Percentiles rank a stretch among this genome's conserved stretches.
Conservation (phyloP, 2,888 invertebrate species). For the Lycophotia porphyrea region DNA sequence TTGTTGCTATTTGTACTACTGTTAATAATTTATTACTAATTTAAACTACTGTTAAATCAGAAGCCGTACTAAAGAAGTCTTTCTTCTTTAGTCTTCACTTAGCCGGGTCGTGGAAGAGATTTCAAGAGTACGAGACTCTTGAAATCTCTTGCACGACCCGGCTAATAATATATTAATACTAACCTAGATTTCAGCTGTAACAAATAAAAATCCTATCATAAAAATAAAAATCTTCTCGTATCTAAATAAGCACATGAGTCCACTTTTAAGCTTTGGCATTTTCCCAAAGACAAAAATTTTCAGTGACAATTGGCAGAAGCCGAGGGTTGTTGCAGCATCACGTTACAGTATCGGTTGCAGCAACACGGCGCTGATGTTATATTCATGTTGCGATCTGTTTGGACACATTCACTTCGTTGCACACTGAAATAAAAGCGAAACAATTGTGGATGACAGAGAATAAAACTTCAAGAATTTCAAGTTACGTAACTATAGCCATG, state of each 20-base stretch:
- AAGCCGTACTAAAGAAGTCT: neutral
- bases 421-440: constrained; percentile 6
- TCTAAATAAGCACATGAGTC: constrained; percentile 25
- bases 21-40: too few species aligned
- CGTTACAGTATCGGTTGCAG: constrained; percentile 42
- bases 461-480: neutral
- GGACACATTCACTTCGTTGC: constrained; percentile 28
- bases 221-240: neutral
- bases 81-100: neutral
- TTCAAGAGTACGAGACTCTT: too few species aligned
- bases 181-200: neutral
- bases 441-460: constrained; percentile 1
- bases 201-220: neutral
- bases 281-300: constrained; percentile 45
- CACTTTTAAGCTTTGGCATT: constrained; percentile 30
- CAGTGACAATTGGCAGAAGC: constrained; percentile 36
- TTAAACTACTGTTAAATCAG: too few species aligned
- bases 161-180: too few species aligned
- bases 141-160: too few species aligned
- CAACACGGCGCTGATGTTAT: constrained; percentile 43
- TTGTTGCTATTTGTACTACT: neutral
- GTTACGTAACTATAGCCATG: neutral
- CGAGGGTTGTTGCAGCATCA: constrained; percentile 17
- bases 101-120: neutral
- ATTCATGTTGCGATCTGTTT: constrained; percentile 53